Evolutionary conservation across 2,888 invertebrate genomes (phyloP).

Genomic region (Luperina testacea): DNA sequence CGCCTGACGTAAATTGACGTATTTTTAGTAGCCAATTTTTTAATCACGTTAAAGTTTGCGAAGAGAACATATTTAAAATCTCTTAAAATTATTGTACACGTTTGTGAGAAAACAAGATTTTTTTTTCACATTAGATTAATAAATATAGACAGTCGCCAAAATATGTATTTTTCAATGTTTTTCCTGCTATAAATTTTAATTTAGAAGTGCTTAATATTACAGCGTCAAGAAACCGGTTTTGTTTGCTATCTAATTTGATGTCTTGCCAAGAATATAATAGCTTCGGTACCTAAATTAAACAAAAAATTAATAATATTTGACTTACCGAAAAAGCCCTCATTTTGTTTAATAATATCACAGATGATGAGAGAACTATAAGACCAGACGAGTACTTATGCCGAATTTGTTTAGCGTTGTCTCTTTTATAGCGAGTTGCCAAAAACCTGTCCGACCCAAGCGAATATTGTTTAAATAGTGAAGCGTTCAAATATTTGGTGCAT

Average conservation of each 20-base stretch:
- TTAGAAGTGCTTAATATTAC: background rate
- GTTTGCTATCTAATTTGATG: background rate
- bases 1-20: too few relatives aligned
- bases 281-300: background rate
- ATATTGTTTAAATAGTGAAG: constrained; percentile 67
- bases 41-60: background rate
- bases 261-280: too few relatives aligned
- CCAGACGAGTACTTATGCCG: constrained; percentile 41
- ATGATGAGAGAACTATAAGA: constrained; percentile 37
- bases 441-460: constrained; percentile 59
- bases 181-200: background rate
- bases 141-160: background rate
- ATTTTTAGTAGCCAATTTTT: too few relatives aligned
- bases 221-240: background rate
- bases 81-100: background rate
- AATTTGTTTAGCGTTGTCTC: constrained; percentile 55
- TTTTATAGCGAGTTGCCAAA: constrained; percentile 66
- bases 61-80: background rate
- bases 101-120: background rate
- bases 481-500: constrained; percentile 39
- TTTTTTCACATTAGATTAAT: background rate
- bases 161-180: background rate
- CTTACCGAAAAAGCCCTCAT: constrained; percentile 77
- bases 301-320: constrained; percentile 32
- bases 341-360: constrained; percentile 60